Base-by-base conservation (phyloP, 2,888 invertebrate species). In the Sinelater perroti region DNA sequence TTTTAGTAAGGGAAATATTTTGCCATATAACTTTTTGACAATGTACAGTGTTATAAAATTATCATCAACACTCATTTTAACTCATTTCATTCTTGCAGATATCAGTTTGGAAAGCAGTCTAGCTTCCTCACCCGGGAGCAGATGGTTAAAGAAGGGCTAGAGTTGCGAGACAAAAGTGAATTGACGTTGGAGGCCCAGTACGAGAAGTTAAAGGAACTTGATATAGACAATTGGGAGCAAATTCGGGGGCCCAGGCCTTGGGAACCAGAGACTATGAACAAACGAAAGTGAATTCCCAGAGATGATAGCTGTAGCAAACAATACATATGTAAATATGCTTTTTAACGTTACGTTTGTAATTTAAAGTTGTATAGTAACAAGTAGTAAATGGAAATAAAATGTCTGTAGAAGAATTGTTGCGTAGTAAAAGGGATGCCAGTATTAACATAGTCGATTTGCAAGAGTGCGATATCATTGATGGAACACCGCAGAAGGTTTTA, bases 191-290 rank as follows among this genome's bases (percentile, higher is more conserved):
- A 93, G 77, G 78, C 79, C 26, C 86, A 88, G 66, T 93, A 84
- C 79, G 88, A 91, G 65, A 88, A 89, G 77, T 81, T 91, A 1
- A 82, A 90, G 74, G 76, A 82, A 50, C 75, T 89, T 28, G 89
- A 95, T 73, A 85, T 91, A 65, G 88, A 93, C 63, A 84, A 88
- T 67, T 95, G 95, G 95, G 86, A 91, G 72, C 93, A 94, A 72
- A 86, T 87, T 63, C 81, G 95, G 67, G 93, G 93, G 0, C 90
- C 93, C 3, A 81, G 95, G 49, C 93, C 94, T 0, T 94, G 93
- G 93, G 94, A 95, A 71, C 82, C 85, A 62, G 3, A 11, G 70
- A 70, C 28, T 30, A 31, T 40, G 40, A 36, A n/a, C 7, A 17
- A 16, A 10, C 10, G 35, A 16, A 16, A 55, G 57, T 26, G 24